A percentile compares a stretch with the other conserved stretches of the same genome.
Evolutionary conservation across 1,140 invertebrate species (phyloP).

Genomic region (Steinernema khuongi): DNA sequence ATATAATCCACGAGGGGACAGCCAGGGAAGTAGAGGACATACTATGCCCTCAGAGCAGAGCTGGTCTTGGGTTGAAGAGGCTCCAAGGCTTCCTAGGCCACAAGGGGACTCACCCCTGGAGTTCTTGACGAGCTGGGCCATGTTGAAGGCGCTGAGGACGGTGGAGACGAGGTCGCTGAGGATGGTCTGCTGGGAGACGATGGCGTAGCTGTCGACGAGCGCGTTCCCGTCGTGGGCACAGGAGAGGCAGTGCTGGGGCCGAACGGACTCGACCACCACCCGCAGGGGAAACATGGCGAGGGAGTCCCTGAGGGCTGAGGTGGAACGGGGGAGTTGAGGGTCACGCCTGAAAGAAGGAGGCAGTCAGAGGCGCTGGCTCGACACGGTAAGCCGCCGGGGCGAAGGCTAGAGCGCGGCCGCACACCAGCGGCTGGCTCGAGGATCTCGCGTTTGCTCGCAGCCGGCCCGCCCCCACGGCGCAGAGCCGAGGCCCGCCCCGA

Average conservation of each 20-base stretch:
- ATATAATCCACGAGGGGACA: no score
- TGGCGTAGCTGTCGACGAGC: constrained; percentile 41
- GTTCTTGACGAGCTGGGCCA: not conserved
- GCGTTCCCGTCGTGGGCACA: constrained; percentile 38
- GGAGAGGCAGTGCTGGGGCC: constrained; percentile 32
- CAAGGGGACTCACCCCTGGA: not conserved
- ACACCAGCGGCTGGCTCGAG: not conserved
- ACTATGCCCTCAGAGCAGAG: no score
- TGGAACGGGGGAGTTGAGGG: no score
- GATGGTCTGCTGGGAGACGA: constrained; percentile 32
- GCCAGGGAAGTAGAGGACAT: no score
- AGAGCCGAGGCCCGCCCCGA: not conserved
- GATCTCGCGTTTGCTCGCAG: constrained; percentile 11
- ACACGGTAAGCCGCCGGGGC: not conserved
- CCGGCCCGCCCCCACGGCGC: not conserved
- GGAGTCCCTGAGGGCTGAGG: not conserved
- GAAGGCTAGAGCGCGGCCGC: not conserved
- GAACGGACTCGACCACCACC: constrained; percentile 39
- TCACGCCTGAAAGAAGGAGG: not conserved
- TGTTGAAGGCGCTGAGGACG: constrained; percentile 7
- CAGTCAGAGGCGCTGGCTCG: not conserved
- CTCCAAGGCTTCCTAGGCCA: not conserved
- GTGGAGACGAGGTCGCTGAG: constrained; percentile 30
- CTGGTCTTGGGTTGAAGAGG: no score
- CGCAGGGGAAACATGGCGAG: constrained; percentile 39